Evolutionary conservation across 35 echinoderm and acorn worm species (phyloP).

Genomic region (Chiridota heheva): DNA sequence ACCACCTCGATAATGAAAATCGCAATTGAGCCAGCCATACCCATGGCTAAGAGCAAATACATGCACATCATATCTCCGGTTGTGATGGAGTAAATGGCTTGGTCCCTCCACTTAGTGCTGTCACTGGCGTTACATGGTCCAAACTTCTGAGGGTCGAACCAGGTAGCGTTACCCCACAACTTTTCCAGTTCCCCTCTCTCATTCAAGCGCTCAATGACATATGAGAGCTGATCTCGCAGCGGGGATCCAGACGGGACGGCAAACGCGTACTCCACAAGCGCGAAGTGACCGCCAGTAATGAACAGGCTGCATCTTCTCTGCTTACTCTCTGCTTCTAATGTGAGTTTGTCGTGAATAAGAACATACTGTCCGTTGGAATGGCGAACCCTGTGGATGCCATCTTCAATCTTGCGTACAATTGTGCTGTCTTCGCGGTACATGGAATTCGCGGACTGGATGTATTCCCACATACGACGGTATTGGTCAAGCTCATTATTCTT

Average conservation of each 20-base stretch:
- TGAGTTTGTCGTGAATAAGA: constrained; percentile 72
- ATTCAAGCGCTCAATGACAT: constrained; percentile 55
- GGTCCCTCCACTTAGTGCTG: constrained; percentile 53
- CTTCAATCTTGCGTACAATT: constrained; percentile 64
- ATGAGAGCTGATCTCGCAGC: constrained; percentile 79
- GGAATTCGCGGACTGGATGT: constrained; percentile 74
- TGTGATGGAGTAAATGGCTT: constrained; percentile 78
- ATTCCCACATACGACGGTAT: constrained; percentile 82
- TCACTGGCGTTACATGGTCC: constrained; percentile 47
- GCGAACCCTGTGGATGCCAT: constrained; percentile 70
- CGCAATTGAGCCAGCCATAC: constrained; percentile 59
- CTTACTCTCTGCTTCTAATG: constrained; percentile 54
- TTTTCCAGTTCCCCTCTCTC: constrained; percentile 62
- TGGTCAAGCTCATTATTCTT: constrained; percentile 64
- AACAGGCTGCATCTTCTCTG: constrained; percentile 74
- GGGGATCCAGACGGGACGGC: constrained; percentile 87
- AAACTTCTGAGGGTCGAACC: constrained; percentile 72
- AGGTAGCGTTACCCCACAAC: constrained; percentile 57
- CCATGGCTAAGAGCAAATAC: constrained; percentile 79
- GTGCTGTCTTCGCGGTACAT: constrained; percentile 82
- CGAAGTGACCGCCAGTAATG: constrained; percentile 87
- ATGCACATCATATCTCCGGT: constrained; percentile 76
- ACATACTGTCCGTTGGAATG: constrained; percentile 88
- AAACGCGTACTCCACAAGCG: constrained; percentile 82
- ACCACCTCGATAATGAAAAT: constrained; percentile 77